These are phyloP conservation scores for Erethizon dorsatum DNA, from an alignment of 2,797 vertebrate species.

Conservation along the genomic window DNA sequence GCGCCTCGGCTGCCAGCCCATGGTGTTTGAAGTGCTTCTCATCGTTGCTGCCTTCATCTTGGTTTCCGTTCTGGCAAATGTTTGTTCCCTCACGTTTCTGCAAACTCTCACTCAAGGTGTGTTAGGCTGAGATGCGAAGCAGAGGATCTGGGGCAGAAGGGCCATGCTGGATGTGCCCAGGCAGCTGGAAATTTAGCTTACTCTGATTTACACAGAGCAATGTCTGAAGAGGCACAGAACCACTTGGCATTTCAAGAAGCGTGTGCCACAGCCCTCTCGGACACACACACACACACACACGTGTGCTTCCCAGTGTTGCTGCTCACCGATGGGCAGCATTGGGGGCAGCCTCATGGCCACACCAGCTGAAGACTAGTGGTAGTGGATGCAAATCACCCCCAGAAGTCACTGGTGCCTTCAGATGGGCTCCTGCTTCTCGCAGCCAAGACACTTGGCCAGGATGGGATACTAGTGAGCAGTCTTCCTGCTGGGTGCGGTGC, in stretches of 20 bases:
- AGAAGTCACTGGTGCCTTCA: background rate
- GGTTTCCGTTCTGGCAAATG: conserved; percentile 47
- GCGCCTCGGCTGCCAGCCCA: background rate
- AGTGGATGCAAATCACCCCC: background rate
- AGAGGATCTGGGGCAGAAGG: background rate
- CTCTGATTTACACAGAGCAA: background rate
- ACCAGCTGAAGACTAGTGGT: background rate
- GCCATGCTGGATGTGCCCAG: background rate
- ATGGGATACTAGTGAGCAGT: background rate
- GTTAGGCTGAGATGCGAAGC: background rate
- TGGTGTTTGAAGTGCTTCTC: background rate
- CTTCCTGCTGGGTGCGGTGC: background rate
- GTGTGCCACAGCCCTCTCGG: background rate
- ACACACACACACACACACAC: background rate
- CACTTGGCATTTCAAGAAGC: background rate
- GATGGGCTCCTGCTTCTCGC: background rate
- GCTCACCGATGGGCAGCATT: background rate
- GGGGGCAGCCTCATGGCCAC: background rate
- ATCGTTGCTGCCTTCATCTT: background rate
- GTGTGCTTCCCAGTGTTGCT: background rate
- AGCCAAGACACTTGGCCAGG: background rate
- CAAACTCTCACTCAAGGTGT: background rate
- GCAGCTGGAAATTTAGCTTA: background rate
- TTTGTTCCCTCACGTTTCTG: conserved; percentile 28
- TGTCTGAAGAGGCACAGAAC: background rate